A percentile compares a stretch with the other conserved stretches of the same genome.
Evolutionary conservation across 2,888 invertebrate species (phyloP).

Genomic region (Sminthurides aquaticus): DNA sequence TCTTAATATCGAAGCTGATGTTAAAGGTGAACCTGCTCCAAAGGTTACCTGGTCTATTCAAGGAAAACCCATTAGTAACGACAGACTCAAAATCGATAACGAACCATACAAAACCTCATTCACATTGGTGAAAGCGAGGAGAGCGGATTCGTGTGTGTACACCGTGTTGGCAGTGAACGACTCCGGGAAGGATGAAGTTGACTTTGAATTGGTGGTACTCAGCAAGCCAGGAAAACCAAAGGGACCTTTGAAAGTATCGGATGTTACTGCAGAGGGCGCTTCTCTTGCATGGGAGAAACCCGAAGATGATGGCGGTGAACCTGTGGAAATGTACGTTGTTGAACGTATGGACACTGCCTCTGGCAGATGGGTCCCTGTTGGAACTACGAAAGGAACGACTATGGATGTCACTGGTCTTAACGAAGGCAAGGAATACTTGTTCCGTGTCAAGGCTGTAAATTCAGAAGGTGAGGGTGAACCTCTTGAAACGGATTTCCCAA

Average conservation of each 20-base stretch:
- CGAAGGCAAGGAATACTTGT: slow-evolving; percentile 82
- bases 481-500: slow-evolving; percentile 65
- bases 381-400: slow-evolving; percentile 69
- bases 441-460: slow-evolving; percentile 88
- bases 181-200: slow-evolving; percentile 75
- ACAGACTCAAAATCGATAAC: slow-evolving; percentile 79
- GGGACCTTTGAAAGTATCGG: slow-evolving; percentile 76
- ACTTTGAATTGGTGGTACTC: slow-evolving; percentile 76
- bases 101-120: slow-evolving; percentile 83
- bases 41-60: slow-evolving; percentile 81
- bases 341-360: slow-evolving; percentile 85
- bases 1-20: slow-evolving; percentile 89
- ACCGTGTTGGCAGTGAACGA: slow-evolving; percentile 76
- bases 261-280: slow-evolving; percentile 74
- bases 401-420: slow-evolving; percentile 69
- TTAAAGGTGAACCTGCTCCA: slow-evolving; percentile 89
- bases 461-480: slow-evolving; percentile 91
- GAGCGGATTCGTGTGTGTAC: slow-evolving; percentile 80
- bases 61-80: slow-evolving; percentile 71
- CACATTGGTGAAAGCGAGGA: slow-evolving; percentile 65
- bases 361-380: slow-evolving; percentile 84
- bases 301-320: slow-evolving; percentile 87
- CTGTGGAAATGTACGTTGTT: slow-evolving; percentile 86
- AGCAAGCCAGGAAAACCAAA: slow-evolving; percentile 78
- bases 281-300: slow-evolving; percentile 91